phyloP scores from a whole-genome alignment of 2,113 vertebrate genomes.

The Hypocryptadius cinnamomeus region DNA sequence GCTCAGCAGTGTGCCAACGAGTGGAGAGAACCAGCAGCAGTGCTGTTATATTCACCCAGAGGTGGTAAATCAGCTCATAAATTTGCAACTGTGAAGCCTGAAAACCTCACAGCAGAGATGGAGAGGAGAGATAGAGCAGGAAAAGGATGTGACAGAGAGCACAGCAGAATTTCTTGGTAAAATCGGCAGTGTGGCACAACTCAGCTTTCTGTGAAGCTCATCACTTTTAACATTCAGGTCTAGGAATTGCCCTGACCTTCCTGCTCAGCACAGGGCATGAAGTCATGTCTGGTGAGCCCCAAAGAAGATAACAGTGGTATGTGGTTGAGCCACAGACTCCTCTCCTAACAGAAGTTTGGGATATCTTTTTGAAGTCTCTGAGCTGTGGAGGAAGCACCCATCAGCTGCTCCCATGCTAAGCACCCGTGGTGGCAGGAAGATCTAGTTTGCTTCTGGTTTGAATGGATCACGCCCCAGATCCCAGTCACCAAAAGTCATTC shows the following conservation, averaged over 20 bases:
- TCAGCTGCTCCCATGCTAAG: not conserved
- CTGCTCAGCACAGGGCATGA: not conserved
- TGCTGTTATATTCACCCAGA: not conserved
- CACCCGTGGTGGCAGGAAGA: not conserved
- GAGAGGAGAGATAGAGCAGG: not conserved
- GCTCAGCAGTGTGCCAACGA: rapidly evolving
- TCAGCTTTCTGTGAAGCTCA: not conserved
- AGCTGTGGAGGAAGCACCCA: not conserved
- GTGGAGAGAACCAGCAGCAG: not conserved
- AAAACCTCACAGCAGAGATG: not conserved
- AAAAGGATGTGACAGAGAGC: not conserved
- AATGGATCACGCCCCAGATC: not conserved
- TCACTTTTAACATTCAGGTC: not conserved
- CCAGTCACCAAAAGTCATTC: not conserved
- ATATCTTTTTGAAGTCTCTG: not conserved
- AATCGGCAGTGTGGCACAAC: not conserved
- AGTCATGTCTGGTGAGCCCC: not conserved
- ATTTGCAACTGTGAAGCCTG: not conserved
- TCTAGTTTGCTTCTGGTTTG: not conserved
- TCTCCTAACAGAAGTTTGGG: not conserved
- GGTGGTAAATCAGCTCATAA: not conserved
- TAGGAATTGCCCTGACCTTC: not conserved
- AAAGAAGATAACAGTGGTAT: rapidly evolving
- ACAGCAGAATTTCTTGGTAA: not conserved
- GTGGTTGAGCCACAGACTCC: not conserved